Percentiles rank a stretch among this genome's conserved stretches.
Evolutionary conservation across 2,888 invertebrate species (phyloP).

Genomic region (Chaitophorus viminalis): DNA sequence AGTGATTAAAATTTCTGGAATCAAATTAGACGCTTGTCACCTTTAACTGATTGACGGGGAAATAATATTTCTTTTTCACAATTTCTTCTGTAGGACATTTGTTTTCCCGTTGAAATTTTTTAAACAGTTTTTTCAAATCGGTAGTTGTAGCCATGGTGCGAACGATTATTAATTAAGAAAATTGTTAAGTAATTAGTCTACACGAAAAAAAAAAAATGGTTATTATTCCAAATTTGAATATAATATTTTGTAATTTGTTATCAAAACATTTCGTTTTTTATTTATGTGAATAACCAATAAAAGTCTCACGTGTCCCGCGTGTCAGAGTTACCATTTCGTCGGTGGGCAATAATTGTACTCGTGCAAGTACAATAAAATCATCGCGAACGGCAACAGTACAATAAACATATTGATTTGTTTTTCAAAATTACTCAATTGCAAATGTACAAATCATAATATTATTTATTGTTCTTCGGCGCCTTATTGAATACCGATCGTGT

Average conservation of each 20-base stretch:
- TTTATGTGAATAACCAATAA: slow-evolving; percentile 17
- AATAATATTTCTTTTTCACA: slow-evolving; percentile 53
- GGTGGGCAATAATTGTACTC: neutral
- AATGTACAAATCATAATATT: no score
- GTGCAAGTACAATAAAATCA: no score
- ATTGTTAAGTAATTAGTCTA: no score
- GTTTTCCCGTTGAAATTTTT: slow-evolving; percentile 23
- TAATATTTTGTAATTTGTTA: neutral
- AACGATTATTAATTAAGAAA: no score
- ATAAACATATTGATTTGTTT: no score
- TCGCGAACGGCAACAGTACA: no score
- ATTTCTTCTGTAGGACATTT: slow-evolving; percentile 47
- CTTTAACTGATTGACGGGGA: slow-evolving; percentile 36
- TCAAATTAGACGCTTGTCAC: neutral
- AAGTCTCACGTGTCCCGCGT: neutral
- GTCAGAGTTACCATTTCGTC: slow-evolving; percentile 1
- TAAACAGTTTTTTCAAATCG: slow-evolving; percentile 32
- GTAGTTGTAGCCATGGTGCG: neutral
- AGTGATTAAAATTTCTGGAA: no score
- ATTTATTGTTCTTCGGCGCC: no score
- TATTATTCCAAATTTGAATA: neutral
- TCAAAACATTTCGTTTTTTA: neutral
- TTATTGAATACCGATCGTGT: no score
- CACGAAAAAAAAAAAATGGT: no score
- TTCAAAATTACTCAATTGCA: no score